phyloP scores from a whole-genome alignment of 2,888 invertebrate species.

The Parasteatoda lunata region DNA sequence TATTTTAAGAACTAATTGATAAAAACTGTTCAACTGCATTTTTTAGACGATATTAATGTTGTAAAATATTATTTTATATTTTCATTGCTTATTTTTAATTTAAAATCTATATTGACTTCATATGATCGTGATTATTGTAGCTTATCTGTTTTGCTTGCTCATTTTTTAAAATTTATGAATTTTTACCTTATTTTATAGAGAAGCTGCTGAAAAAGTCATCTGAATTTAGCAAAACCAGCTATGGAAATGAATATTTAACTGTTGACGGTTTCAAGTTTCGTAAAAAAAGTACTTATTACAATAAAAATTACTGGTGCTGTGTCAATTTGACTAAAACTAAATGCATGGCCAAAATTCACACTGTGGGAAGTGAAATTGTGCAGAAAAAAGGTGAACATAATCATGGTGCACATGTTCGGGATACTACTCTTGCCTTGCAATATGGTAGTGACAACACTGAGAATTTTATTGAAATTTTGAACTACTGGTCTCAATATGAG shows the following conservation, averaged over 20 bases:
- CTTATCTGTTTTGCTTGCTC: too few species aligned
- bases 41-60: too few species aligned
- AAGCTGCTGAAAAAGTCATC: background rate
- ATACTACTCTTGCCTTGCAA: background rate
- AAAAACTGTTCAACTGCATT: too few species aligned
- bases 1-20: too few species aligned
- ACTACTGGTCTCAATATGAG: background rate
- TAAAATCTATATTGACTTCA: too few species aligned
- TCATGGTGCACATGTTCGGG: background rate
- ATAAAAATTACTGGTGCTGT: background rate
- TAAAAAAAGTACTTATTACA: background rate
- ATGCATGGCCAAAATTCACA: background rate
- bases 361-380: background rate
- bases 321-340: background rate
- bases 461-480: background rate
- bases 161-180: background rate
- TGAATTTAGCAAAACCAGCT: background rate
- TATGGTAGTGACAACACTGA: background rate
- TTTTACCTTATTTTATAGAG: background rate
- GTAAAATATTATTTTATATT: too few species aligned
- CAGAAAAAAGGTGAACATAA: background rate
- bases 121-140: too few species aligned
- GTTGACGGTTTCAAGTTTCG: conserved; percentile 2
- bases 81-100: too few species aligned
- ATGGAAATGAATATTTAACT: background rate